Base-by-base conservation (phyloP, 2,113 vertebrate genomes). In the Pandion haliaetus region DNA sequence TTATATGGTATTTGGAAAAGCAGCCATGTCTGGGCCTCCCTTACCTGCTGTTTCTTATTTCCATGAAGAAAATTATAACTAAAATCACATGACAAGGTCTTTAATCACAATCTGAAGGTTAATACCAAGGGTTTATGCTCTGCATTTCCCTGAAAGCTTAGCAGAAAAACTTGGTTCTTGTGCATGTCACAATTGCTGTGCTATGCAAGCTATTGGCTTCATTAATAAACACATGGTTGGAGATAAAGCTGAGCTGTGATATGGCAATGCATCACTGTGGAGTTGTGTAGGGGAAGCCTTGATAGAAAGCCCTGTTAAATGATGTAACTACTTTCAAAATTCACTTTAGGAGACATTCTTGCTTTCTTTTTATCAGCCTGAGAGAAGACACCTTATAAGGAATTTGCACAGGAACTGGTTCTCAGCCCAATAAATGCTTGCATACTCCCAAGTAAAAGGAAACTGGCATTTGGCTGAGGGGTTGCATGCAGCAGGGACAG, bases 1-100 rank as follows among this genome's bases (percentile, higher is more conserved):
- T 94, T 88, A 97, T 92, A 23, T 6, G 96, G 47, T 36, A 32
- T 63, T 96, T 85, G 67, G 84, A 90, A 88, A 81, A 77, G 38
- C 55, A 55, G 63, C 65, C 29, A 49, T 59, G 45, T 96, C 93
- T 70, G 74, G 50, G 66, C 62, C 80, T 65, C 69, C 34, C 36
- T 72, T 85, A 78, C 38, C 17, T 77, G 73, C 38, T 83, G 72
- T 93, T 96, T 80, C 40, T 90, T 72, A 54, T 86, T 90, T 82
- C 52, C 3, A 3, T 74, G 81, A 94, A 65, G 16, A n/a, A n/a
- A 40, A 36, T 93, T 87, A 8, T 15, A 88, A 88, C 83, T 86
- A 81, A 87, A 91, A 78, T 82, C 31, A 71, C 28, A 81, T 26
- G 36, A 42, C 55, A 57, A 89, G 42, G 28, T 89, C 66, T 79